phyloP scores from a whole-genome alignment of 2,113 vertebrate genomes.

The Pelvicachromis taeniatus region DNA sequence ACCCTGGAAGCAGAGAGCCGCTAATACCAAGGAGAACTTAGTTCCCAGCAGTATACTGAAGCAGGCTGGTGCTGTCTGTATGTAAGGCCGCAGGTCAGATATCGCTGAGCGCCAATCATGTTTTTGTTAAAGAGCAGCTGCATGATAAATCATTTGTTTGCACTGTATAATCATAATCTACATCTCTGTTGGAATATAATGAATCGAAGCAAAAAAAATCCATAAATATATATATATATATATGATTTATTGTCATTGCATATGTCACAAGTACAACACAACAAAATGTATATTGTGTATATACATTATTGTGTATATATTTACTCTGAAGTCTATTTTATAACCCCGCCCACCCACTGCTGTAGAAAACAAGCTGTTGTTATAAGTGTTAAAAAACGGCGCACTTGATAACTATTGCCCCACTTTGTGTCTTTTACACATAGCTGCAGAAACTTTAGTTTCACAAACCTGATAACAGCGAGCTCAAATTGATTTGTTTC shows the following conservation, averaged over 20 bases:
- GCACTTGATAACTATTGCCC: neutral
- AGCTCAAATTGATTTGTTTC: neutral
- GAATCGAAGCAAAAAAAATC: neutral
- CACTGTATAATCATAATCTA: neutral
- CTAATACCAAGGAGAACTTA: constrained; percentile 30
- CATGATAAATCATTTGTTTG: neutral
- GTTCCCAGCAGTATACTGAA: neutral
- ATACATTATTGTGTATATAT: no score
- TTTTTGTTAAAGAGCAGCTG: neutral
- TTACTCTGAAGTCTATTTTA: neutral
- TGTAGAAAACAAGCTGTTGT: neutral
- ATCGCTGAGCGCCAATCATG: constrained; percentile 14
- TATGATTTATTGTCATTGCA: no score
- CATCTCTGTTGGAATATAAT: neutral
- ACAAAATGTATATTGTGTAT: no score
- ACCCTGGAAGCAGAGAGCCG: constrained; percentile 10
- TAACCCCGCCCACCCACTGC: neutral
- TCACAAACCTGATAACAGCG: neutral
- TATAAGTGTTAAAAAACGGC: neutral
- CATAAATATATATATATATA: neutral
- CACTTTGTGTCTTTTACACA: neutral
- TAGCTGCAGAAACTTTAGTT: neutral
- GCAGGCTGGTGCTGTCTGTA: neutral
- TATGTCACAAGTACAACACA: no score
- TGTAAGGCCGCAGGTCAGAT: neutral